Evolutionary conservation across 1,140 invertebrate genomes (phyloP).

Genomic region (Globodera ellingtonae): DNA sequence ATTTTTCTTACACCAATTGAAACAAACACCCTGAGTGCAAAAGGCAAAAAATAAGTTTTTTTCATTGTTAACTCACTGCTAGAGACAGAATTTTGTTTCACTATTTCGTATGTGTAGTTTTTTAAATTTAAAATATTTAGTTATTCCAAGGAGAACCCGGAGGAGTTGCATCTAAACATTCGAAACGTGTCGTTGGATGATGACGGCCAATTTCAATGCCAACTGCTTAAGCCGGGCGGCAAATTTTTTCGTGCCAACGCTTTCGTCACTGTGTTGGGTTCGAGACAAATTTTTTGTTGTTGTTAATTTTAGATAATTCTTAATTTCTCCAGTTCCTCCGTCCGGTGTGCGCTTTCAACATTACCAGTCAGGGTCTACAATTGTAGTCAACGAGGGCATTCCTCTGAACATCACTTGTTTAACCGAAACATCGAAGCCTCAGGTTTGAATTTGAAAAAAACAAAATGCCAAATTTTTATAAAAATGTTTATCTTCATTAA

Average conservation of each 20-base stretch:
- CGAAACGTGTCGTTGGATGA: conserved; percentile 42
- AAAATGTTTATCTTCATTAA: background rate
- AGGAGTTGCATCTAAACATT: conserved; percentile 50
- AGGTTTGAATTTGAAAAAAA: background rate
- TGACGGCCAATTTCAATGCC: conserved; percentile 52
- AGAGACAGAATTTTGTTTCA: background rate
- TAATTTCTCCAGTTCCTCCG: conserved; percentile 48
- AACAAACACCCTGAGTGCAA: no score
- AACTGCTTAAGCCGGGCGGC: conserved; percentile 35
- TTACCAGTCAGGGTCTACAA: conserved; percentile 39
- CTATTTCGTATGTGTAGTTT: background rate
- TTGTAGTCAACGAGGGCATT: conserved; percentile 48
- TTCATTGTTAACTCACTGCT: no score
- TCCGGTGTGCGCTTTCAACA: conserved; percentile 39
- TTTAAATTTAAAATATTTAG: background rate
- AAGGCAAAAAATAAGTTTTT: no score
- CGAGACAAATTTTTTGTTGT: conserved; percentile 22
- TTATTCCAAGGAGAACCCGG: conserved; percentile 43
- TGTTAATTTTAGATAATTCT: conserved; percentile 16
- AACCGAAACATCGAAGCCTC: conserved; percentile 41
- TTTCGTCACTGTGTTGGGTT: conserved; percentile 47
- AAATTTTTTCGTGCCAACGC: conserved; percentile 41
- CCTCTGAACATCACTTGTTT: conserved; percentile 50
- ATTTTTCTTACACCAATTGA: no score
- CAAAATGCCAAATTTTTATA: no score